phyloP scores from a whole-genome alignment of 2,113 vertebrate genomes.

The Pelodiscus sinensis region DNA sequence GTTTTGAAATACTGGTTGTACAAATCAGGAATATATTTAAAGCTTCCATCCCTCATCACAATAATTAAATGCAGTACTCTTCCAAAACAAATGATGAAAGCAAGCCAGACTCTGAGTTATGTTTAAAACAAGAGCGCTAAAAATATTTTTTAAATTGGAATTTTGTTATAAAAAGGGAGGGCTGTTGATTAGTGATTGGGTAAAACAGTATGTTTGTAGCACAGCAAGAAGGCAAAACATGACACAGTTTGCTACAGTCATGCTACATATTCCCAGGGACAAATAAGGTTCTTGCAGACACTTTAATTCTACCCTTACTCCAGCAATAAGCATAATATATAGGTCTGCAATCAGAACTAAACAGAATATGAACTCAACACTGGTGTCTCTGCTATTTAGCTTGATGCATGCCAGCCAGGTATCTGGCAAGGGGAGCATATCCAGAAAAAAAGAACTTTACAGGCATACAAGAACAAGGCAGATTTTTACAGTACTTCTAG shows the following conservation, averaged over 20 bases:
- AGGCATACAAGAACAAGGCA: neutral
- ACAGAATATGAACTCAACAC: fast-evolving
- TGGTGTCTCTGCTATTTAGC: neutral
- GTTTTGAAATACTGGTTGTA: neutral
- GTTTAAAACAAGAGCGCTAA: neutral
- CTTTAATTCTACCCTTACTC: slow-evolving; percentile 27
- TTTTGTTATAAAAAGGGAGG: slow-evolving; percentile 24
- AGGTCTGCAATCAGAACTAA: neutral
- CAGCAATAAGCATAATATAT: neutral
- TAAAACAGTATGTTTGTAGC: slow-evolving; percentile 48
- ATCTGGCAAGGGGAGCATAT: fast-evolving
- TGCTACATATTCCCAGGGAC: slow-evolving; percentile 64
- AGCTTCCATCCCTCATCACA: slow-evolving; percentile 32
- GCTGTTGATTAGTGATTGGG: slow-evolving; percentile 10
- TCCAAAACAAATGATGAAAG: neutral
- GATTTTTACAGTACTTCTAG: neutral
- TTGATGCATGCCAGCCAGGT: neutral
- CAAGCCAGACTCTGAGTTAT: neutral
- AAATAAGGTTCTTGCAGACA: neutral
- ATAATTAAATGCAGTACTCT: neutral
- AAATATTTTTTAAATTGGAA: neutral
- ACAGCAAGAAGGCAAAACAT: slow-evolving; percentile 51
- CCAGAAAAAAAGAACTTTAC: fast-evolving
- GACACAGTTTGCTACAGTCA: slow-evolving; percentile 7
- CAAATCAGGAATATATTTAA: neutral